Percentiles rank a stretch among this genome's conserved stretches.
Evolutionary conservation across 2,797 vertebrate genomes (phyloP).

Genomic region (Hydrocynus forskahlii): DNA sequence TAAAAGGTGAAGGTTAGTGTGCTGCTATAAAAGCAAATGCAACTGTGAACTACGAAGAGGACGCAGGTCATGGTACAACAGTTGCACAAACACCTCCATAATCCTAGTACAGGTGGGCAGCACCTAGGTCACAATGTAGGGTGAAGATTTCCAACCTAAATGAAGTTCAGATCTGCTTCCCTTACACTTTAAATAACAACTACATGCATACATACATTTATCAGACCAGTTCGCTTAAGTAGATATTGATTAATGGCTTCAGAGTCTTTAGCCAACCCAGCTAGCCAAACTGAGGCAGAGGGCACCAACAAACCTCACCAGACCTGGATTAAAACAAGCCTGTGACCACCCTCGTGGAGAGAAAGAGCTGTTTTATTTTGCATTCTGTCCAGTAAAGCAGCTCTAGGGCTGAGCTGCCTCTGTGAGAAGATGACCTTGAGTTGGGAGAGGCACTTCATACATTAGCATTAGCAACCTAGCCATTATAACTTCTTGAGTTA

Average conservation of each 20-base stretch:
- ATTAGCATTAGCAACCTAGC: slow-evolving; percentile 40
- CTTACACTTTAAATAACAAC: not conserved
- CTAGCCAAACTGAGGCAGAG: not conserved
- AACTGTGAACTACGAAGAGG: not conserved
- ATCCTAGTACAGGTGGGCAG: not conserved
- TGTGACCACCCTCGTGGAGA: not conserved
- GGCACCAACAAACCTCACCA: not conserved
- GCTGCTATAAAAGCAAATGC: not conserved
- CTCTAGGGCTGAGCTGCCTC: not conserved
- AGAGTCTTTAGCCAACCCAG: not conserved
- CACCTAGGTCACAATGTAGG: not conserved
- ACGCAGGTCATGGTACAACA: slow-evolving; percentile 62
- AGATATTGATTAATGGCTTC: not conserved
- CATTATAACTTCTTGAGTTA: not conserved
- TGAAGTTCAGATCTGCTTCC: not conserved
- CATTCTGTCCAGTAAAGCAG: not conserved
- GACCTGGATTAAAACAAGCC: not conserved
- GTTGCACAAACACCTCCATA: not conserved
- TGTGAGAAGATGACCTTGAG: slow-evolving; percentile 53
- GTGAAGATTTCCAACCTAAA: not conserved
- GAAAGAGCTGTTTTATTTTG: not conserved
- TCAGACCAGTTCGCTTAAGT: not conserved
- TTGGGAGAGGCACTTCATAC: slow-evolving; percentile 26
- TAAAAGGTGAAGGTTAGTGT: slow-evolving; percentile 48
- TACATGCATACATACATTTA: not conserved